phyloP scores from a whole-genome alignment of 2,797 vertebrate genomes.

The Acanthurus lineatus region DNA sequence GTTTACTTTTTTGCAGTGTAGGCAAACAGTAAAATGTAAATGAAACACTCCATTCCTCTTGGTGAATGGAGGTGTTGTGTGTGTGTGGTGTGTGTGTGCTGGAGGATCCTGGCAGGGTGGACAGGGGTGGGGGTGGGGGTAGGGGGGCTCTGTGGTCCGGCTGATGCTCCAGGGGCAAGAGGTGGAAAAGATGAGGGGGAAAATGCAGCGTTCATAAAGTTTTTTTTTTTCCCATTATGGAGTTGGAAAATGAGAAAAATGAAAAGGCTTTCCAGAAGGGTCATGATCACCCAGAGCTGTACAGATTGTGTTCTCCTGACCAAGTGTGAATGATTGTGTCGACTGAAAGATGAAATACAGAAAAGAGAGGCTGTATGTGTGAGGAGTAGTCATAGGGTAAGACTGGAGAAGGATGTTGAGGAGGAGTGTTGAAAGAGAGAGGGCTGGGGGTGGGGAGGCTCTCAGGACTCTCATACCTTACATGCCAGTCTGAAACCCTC shows the following conservation, averaged over 20 bases:
- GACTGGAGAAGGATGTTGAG: constrained; percentile 33
- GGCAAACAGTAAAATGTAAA: constrained; percentile 71
- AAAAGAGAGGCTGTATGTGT: constrained; percentile 38
- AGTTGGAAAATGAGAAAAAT: constrained; percentile 58
- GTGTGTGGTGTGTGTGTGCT: constrained; percentile 35
- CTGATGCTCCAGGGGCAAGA: constrained; percentile 83
- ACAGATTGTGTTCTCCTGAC: constrained; percentile 34
- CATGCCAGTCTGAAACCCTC: constrained; percentile 63
- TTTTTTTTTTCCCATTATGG: constrained; percentile 31
- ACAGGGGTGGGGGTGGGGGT: not conserved
- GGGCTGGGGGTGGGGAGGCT: constrained; percentile 30
- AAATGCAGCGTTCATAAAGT: constrained; percentile 31
- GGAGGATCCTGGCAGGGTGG: constrained; percentile 34
- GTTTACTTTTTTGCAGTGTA: constrained; percentile 36
- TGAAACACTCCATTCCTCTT: constrained; percentile 49
- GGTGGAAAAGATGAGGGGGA: constrained; percentile 72
- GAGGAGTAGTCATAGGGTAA: constrained; percentile 39
- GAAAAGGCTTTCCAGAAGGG: constrained; percentile 39
- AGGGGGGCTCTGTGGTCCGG: constrained; percentile 74
- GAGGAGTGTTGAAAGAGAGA: constrained; percentile 32
- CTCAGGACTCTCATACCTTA: constrained; percentile 67
- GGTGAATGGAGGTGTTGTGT: constrained; percentile 81
- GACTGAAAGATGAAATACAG: constrained; percentile 43
- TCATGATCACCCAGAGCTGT: constrained; percentile 44
- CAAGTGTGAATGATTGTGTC: constrained; percentile 31